These are phyloP conservation scores for Artibeus lituratus DNA, from an alignment of 2,797 vertebrate species.

Conservation along the genomic window DNA sequence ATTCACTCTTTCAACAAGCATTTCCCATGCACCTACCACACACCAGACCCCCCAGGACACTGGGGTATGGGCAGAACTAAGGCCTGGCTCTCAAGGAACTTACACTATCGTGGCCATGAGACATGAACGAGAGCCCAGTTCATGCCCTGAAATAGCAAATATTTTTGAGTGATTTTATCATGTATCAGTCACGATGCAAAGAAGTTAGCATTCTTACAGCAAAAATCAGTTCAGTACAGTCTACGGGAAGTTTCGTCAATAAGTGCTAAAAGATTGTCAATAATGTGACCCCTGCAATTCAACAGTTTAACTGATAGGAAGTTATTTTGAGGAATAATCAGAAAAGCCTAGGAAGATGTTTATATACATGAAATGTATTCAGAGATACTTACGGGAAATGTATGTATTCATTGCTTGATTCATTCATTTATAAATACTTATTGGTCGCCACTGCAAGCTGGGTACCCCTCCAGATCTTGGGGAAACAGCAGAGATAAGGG, in stretches of 20 bases:
- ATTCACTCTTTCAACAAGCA: not conserved
- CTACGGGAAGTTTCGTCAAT: not conserved
- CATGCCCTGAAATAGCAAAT: not conserved
- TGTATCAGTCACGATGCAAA: not conserved
- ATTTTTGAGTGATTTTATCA: constrained; percentile 45
- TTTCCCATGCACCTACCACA: not conserved
- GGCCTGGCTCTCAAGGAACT: not conserved
- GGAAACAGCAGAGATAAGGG: not conserved
- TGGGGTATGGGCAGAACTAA: not conserved
- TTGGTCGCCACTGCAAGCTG: not conserved
- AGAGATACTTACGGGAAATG: not conserved
- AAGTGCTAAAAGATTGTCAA: not conserved
- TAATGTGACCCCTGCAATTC: not conserved
- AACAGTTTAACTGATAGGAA: not conserved
- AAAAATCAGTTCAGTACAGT: not conserved
- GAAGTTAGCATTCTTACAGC: constrained; percentile 7
- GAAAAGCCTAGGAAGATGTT: not conserved
- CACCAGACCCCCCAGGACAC: not conserved
- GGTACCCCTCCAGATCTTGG: not conserved
- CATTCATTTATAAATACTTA: not conserved
- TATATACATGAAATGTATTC: not conserved
- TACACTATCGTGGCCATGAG: not conserved
- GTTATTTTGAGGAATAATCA: constrained; percentile 18
- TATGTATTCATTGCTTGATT: not conserved
- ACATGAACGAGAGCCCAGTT: not conserved